Evolutionary conservation across 2,113 vertebrate species (phyloP).

Genomic region (Oryzias curvinotus): DNA sequence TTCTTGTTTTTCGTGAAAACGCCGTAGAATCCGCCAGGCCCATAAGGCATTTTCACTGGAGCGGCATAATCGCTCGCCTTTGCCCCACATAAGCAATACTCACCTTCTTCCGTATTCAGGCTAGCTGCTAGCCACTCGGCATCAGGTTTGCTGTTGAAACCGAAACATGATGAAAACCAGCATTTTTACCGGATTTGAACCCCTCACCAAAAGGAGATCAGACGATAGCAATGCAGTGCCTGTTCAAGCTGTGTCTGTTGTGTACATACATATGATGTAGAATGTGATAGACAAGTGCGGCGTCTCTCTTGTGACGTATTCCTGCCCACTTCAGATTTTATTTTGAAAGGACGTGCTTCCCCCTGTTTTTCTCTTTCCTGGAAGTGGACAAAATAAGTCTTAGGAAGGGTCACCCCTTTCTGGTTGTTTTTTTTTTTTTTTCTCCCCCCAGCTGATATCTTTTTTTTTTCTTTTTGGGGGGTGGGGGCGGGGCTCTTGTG

Average conservation of each 20-base stretch:
- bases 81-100: slow-evolving; percentile 87
- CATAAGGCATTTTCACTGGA: slow-evolving; percentile 83
- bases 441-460: slow-evolving; percentile 88
- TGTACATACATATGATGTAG: slow-evolving; percentile 90
- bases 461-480: slow-evolving; percentile 69
- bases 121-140: slow-evolving; percentile 81
- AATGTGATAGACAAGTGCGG: slow-evolving; percentile 92
- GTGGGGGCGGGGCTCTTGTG: slow-evolving; percentile 86
- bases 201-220: slow-evolving; percentile 94
- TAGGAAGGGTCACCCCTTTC: slow-evolving; percentile 79
- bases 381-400: slow-evolving; percentile 76
- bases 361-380: slow-evolving; percentile 57
- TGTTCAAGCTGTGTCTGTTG: slow-evolving; percentile 93
- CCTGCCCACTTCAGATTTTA: slow-evolving; percentile 79
- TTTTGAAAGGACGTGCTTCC: slow-evolving; percentile 81
- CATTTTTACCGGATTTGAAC: slow-evolving; percentile 82
- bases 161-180: slow-evolving; percentile 92
- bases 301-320: slow-evolving; percentile 81
- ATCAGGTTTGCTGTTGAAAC: slow-evolving; percentile 85
- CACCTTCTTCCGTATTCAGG: slow-evolving; percentile 73
- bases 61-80: slow-evolving; percentile 80
- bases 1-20: slow-evolving; percentile 74
- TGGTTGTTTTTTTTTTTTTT: slow-evolving; percentile 88
- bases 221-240: slow-evolving; percentile 90
- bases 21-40: slow-evolving; percentile 84